phyloP scores from a whole-genome alignment of 2,113 vertebrate species.

The Pygoscelis antarcticus region DNA sequence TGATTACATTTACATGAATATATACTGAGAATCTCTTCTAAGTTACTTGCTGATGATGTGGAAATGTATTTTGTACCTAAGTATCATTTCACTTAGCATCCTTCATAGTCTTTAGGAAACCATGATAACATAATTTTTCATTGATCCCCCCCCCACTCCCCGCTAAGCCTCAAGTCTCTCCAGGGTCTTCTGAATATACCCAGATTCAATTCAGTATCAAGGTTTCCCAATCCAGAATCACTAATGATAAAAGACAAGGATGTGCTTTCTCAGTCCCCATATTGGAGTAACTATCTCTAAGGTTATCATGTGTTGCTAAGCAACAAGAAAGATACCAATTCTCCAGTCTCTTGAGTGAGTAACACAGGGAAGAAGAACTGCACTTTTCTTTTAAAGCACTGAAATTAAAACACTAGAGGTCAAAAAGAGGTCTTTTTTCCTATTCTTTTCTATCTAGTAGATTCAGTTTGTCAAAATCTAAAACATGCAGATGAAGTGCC shows the following conservation, averaged over 20 bases:
- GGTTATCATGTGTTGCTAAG: slow-evolving; percentile 33
- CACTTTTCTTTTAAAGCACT: neutral
- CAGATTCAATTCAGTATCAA: neutral
- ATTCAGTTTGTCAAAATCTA: neutral
- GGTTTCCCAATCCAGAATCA: neutral
- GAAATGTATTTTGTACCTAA: neutral
- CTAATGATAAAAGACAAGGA: neutral
- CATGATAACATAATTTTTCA: neutral
- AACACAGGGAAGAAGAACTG: neutral
- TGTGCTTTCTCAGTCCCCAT: neutral
- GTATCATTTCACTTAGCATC: neutral
- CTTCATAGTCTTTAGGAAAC: neutral
- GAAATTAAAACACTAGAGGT: neutral
- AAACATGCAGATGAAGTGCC: neutral
- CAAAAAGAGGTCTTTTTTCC: neutral
- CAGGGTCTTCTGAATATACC: neutral
- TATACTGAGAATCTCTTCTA: neutral
- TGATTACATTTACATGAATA: neutral
- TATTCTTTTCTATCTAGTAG: neutral
- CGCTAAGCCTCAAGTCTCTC: neutral
- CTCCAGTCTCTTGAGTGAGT: neutral
- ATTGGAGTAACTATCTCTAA: neutral
- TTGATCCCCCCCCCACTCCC: no score
- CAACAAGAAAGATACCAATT: slow-evolving; percentile 5
- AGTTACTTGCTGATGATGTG: neutral